Conservation (phyloP, 1,140 invertebrate species). For the Myzus persicae region DNA sequence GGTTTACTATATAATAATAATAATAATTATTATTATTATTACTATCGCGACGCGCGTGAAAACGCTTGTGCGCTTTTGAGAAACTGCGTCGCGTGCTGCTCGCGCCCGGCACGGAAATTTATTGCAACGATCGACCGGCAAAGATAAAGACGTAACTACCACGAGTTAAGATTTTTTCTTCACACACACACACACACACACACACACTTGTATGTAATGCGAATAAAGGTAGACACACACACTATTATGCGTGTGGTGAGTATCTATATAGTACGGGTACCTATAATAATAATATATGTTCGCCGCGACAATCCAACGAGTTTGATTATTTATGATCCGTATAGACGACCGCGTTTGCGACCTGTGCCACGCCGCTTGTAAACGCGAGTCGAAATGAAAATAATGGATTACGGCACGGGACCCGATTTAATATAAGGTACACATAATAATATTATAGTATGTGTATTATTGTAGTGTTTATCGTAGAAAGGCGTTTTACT, state of each 20-base stretch:
- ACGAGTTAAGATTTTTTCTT: not conserved
- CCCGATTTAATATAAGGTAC: not conserved
- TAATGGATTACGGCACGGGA: not conserved
- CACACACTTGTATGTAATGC: not conserved
- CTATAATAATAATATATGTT: slow-evolving; percentile 4
- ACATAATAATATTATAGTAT: no score
- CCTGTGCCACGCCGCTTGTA: not conserved
- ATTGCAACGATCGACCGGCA: slow-evolving; percentile 38
- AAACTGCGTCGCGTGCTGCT: slow-evolving; percentile 39
- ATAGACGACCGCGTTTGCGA: not conserved
- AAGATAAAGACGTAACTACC: slow-evolving; percentile 53
- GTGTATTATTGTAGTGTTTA: not conserved
- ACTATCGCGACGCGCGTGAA: not conserved
- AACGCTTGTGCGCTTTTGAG: slow-evolving; percentile 45
- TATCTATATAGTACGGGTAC: not conserved
- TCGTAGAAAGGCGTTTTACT: slow-evolving; percentile 28
- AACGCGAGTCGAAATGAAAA: slow-evolving; percentile 34
- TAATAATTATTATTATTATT: slow-evolving; percentile 14
- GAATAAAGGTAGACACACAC: not conserved
- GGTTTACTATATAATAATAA: slow-evolving; percentile 11
- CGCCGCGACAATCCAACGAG: slow-evolving; percentile 25
- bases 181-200: no score
- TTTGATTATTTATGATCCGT: slow-evolving; percentile 51
- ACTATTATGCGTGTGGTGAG: not conserved
- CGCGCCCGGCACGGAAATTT: slow-evolving; percentile 46